Evolutionary conservation across 2,888 invertebrate species (phyloP), one percentile per base, ranked within the genome.

Genomic region (Drosophila eohydei): DNA sequence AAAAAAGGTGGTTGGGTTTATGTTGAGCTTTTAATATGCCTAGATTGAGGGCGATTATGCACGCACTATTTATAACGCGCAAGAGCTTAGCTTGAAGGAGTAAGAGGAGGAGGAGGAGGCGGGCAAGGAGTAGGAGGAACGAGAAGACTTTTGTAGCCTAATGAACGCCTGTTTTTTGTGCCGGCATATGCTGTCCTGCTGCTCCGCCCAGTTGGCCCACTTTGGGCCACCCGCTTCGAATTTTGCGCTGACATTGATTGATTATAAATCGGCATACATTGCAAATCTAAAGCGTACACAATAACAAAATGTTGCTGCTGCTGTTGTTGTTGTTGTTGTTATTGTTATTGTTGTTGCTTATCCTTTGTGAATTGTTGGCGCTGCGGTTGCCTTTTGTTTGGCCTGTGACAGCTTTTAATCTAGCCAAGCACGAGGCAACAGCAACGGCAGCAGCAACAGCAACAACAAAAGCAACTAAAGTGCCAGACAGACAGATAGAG

Each of bases 191-290:
- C 74, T 87, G 65, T 54, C 67, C 67, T 66, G 70, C 55, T 70
- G 46, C 48, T 28, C 26, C 26, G 32, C 28, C 40, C 28, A 28
- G 7, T 1, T 16, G 30, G 30, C 43, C 75, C 71, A 71, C 70
- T 64, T 11, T 30, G 41, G 30, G 46, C 75, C 71, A 71, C 70
- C 70, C 84, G 74, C 71, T 81, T 83, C 83, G 83, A 74, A 80
- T 85, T 86, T 82, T 81, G 78, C 78, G 79, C 81, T 92, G 91
- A 91, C 92, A 89, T 89, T 91, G 91, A 91, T 91, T 91, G 91
- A 91, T 91, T 91, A 90, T 91, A 90, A 91, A 91, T 91, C 89
- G 90, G 85, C 89, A 89, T 91, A 91, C 91, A 91, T 91, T 91
- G 91, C 90, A 91, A 90, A 91, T 88, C 88, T 81, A 88, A 87